Evolutionary conservation across 2,797 vertebrate species (phyloP), one percentile per base, ranked within the genome.

Genomic region (Hyperoplus immaculatus): DNA sequence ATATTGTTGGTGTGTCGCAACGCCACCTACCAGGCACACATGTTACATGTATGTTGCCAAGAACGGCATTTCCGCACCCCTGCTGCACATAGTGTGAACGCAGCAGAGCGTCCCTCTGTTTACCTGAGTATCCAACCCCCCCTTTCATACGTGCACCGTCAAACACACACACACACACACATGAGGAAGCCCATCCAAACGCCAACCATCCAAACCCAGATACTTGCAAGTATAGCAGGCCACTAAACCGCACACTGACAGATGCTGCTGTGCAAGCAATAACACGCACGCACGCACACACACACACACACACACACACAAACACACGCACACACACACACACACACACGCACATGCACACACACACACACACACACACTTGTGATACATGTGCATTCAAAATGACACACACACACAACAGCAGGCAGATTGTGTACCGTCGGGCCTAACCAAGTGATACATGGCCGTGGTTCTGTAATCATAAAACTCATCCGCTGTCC

Each of bases 31-130:
- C 65, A 72, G 79, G 88, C 89, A 93, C 95, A 94, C 94, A 93
- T 95, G 94, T 94, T 94, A 92, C 92, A 80, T 54, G 80, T 61
- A 74, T 90, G 92, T 90, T 95, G 94, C 93, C 95, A 96, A 88
- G 85, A 84, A 88, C 18, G 51, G 58, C 77, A 88, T 93, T 95
- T 96, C 95, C 94, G 94, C 93, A 93, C 92, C 92, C 94, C 92
- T 83, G 91, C 92, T 38, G 88, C 77, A 91, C 86, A 16, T 75
- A 59, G 89, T 79, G 92, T 84, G 88, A 91, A 82, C 59, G 6
- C 89, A 92, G 83, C 92, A 75, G 92, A 87, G 90, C 67, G 58
- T 90, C 93, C 92, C 91, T 94, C 93, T 93, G 93, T 93, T 86
- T 88, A 84, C 87, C 89, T 88, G 86, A 38, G 79, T 81, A 41